Base-by-base conservation (phyloP, 1,140 invertebrate genomes). In the Drosophila novamexicana region DNA sequence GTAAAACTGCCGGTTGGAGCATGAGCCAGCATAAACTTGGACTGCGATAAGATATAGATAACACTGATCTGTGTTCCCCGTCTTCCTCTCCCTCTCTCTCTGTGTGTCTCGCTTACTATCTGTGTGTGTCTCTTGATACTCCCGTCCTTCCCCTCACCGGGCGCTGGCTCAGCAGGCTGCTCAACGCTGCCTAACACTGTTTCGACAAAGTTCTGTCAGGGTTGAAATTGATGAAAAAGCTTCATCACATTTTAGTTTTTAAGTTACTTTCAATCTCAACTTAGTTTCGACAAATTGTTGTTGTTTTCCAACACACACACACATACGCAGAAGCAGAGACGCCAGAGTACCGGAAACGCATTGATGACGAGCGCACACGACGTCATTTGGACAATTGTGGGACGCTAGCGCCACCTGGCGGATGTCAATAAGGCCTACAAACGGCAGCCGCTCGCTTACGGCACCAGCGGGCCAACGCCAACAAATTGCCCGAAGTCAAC, bases 201-300 rank as follows among this genome's bases (percentile, higher is more conserved):
- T 59, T 45, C 14, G 32, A 12, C 42, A 34, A 10, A 32, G 22
- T 50, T 18, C 16, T 70, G 58, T 75, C 73, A 63, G 61, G 58
- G 42, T 73, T 68, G 49, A 54, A 68, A 61, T 73, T 68, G 59
- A 73, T 73, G 70, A 54, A 73, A 73, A 61, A 61, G 56, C 39
- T 63, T 77, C 75, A 68, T 68, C 56, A 53, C 72, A 89, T 79
- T 66, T 77, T 86, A 81, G 74, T 80, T 89, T 88, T 77, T 73
- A 79, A 84, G 85, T 79, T 79, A 66, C 65, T 77, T 64, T 64
- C 58, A 73, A 59, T 74, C 59, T 71, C 72, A 78, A 62, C 67
- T 62, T 72, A 68, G 62, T 75, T 74, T 77, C 64, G 65, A 75
- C 71, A 88, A 86, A 86, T 86, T 82, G 65, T 85, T 73, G 75